These are phyloP conservation scores for Triplophysa yarkandensis DNA, from an alignment of 2,797 vertebrate species.

Conservation along the genomic window DNA sequence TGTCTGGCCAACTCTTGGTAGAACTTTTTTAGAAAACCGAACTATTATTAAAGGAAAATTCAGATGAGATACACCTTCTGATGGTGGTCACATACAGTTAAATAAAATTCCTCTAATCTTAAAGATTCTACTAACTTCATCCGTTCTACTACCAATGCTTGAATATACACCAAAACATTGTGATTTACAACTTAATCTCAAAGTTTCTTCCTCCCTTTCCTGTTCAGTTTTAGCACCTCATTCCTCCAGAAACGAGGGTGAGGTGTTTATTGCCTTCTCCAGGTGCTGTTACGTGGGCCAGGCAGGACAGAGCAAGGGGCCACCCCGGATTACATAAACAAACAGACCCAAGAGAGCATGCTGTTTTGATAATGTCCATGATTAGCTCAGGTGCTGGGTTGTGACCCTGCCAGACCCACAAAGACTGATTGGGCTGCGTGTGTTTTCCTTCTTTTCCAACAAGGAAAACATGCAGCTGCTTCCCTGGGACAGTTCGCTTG, in stretches of 20 bases:
- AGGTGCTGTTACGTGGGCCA: constrained; percentile 46
- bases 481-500: constrained; percentile 35
- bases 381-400: constrained; percentile 78
- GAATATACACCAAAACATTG: neutral
- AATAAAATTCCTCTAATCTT: neutral
- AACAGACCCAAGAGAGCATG: constrained; percentile 60
- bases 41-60: too few relatives aligned
- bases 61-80: neutral
- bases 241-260: constrained; percentile 23
- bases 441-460: constrained; percentile 70
- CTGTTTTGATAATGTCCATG: constrained; percentile 72
- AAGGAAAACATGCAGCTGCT: constrained; percentile 75
- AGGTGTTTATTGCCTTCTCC: constrained; percentile 40
- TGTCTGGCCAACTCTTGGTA: too few relatives aligned
- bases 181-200: constrained; percentile 2
- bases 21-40: too few relatives aligned
- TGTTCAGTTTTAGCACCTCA: constrained; percentile 31
- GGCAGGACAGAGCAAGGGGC: constrained; percentile 46
- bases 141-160: neutral
- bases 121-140: neutral
- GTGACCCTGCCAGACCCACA: constrained; percentile 72
- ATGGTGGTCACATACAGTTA: neutral
- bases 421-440: constrained; percentile 62
- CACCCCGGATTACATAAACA: constrained; percentile 77
- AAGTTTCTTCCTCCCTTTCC: constrained; percentile 21